Evolutionary conservation across 2,888 invertebrate species (phyloP).

Genomic region (Idaea biselata): DNA sequence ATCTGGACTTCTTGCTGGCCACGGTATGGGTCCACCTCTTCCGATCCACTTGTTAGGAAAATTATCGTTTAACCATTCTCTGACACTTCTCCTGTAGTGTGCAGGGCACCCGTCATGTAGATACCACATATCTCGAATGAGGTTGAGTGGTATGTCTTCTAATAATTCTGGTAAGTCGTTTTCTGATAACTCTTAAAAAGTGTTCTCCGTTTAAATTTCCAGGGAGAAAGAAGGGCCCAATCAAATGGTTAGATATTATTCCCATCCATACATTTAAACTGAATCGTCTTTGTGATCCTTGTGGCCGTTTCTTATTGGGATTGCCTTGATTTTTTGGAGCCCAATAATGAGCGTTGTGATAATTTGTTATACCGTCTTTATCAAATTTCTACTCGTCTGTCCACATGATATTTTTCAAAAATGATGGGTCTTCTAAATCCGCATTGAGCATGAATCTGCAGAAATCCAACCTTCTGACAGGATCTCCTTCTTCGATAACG

Average conservation of each 20-base stretch:
- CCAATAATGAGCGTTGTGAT: conserved; percentile 22
- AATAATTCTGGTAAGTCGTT: conserved; percentile 21
- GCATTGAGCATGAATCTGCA: conserved; percentile 28
- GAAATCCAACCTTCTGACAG: conserved; percentile 29
- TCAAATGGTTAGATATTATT: conserved; percentile 12
- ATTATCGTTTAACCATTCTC: conserved; percentile 14
- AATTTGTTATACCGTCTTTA: conserved; percentile 31
- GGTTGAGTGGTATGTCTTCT: conserved; percentile 20
- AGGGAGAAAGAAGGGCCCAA: conserved; percentile 13
- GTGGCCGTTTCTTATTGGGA: conserved; percentile 31
- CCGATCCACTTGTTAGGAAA: conserved; percentile 21
- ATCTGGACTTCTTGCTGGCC: conserved; percentile 21
- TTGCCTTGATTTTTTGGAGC: conserved; percentile 17
- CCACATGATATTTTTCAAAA: conserved; percentile 27
- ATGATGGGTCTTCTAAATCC: conserved; percentile 4
- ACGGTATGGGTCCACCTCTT: conserved; percentile 18
- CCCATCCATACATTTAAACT: conserved; percentile 3
- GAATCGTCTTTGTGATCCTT: conserved; percentile 17
- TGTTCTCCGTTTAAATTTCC: conserved; percentile 7
- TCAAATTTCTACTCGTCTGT: conserved; percentile 36
- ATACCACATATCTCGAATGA: conserved; percentile 23
- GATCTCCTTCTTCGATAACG: conserved; percentile 30
- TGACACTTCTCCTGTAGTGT: conserved; percentile 22
- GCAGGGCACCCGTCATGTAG: conserved; percentile 28
- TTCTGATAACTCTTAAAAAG: conserved; percentile 20